Evolutionary conservation across 1,140 invertebrate genomes (phyloP).

Genomic region (Rhizoglyphus robini): DNA sequence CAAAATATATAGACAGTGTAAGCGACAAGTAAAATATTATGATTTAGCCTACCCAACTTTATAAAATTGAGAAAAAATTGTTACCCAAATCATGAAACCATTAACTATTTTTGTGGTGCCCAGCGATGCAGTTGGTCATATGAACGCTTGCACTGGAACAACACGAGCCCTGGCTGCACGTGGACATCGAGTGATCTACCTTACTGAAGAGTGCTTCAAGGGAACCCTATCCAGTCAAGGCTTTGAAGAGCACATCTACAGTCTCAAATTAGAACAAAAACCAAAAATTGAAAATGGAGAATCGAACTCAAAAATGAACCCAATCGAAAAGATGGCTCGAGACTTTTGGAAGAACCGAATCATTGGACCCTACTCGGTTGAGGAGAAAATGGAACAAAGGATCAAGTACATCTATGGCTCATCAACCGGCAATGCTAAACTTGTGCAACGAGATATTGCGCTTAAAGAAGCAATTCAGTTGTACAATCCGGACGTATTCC

Average conservation of each 20-base stretch:
- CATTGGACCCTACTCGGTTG: not conserved
- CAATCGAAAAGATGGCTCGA: not conserved
- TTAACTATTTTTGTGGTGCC: not conserved
- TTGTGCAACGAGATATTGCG: not conserved
- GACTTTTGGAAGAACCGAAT: not conserved
- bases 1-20: not conserved
- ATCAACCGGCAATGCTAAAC: not conserved
- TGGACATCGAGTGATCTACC: too few species aligned
- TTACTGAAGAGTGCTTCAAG: too few species aligned
- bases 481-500: slow-evolving; percentile 24
- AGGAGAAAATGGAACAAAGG: not conserved
- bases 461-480: slow-evolving; percentile 23
- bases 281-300: not conserved
- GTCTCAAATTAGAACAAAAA: not conserved
- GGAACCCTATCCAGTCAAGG: not conserved
- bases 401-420: not conserved
- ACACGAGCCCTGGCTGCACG: not conserved
- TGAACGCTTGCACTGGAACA: not conserved
- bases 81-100: not conserved
- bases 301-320: not conserved
- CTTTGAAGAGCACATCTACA: not conserved
- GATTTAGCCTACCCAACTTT: not conserved
- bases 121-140: not conserved
- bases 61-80: not conserved
- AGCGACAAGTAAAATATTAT: not conserved